Evolutionary conservation across 2,888 invertebrate genomes (phyloP).

Genomic region (Cryptophagus acutangulus): DNA sequence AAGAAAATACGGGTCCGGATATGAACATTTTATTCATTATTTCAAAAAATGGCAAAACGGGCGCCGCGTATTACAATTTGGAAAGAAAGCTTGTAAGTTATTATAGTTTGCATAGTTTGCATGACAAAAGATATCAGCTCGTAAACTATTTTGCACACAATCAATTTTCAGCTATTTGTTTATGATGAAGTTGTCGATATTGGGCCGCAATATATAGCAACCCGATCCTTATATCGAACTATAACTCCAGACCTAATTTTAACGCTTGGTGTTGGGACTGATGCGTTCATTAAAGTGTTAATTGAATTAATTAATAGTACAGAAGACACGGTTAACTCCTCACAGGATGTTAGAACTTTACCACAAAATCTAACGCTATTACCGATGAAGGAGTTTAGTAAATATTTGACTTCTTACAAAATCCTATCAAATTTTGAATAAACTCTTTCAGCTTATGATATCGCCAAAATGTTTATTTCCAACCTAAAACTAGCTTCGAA

Average conservation of each 20-base stretch:
- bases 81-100: conserved; percentile 57
- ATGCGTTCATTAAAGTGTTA: conserved; percentile 47
- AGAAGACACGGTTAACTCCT: conserved; percentile 24
- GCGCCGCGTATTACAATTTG: conserved; percentile 68
- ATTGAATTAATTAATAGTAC: conserved; percentile 29
- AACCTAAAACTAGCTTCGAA: conserved; percentile 44
- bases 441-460: conserved; percentile 32
- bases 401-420: conserved; percentile 29
- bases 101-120: conserved; percentile 2
- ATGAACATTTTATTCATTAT: conserved; percentile 60
- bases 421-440: not conserved
- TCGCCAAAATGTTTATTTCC: conserved; percentile 33
- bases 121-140: too few relatives aligned
- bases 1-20: conserved; percentile 15
- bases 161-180: conserved; percentile 53
- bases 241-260: conserved; percentile 56
- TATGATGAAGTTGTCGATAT: conserved; percentile 66
- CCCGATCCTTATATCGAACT: conserved; percentile 56
- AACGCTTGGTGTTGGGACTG: conserved; percentile 52
- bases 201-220: conserved; percentile 57
- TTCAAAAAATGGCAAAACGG: conserved; percentile 62
- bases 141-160: not conserved
- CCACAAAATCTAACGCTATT: conserved; percentile 55
- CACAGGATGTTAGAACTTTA: conserved; percentile 34
- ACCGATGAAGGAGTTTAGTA: conserved; percentile 57